phyloP scores from a whole-genome alignment of 2,888 invertebrate genomes.

The Meiosimyza platycephala region DNA sequence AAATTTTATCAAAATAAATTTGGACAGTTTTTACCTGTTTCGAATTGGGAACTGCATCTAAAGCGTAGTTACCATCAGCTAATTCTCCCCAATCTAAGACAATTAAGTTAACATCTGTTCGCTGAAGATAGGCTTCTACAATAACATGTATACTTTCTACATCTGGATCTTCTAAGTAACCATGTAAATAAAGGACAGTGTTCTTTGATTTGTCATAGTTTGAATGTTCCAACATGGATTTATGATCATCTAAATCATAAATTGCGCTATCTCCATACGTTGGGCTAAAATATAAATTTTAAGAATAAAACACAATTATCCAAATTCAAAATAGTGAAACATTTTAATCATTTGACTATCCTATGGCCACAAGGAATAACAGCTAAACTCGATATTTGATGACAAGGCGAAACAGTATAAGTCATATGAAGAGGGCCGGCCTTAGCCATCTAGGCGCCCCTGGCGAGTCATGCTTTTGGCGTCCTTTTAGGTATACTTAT shows the following conservation, averaged over 20 bases:
- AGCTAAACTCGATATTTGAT: too few relatives aligned
- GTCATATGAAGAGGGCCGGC: too few relatives aligned
- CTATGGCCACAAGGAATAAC: too few relatives aligned
- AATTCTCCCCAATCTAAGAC: slow-evolving; percentile 64
- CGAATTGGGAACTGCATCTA: slow-evolving; percentile 64
- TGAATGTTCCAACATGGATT: slow-evolving; percentile 53
- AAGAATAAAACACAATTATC: neutral
- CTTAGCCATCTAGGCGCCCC: too few relatives aligned
- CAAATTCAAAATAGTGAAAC: too few relatives aligned
- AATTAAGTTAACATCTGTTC: slow-evolving; percentile 61
- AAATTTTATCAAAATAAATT: neutral
- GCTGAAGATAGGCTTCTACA: slow-evolving; percentile 62
- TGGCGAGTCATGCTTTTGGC: too few relatives aligned
- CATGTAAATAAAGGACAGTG: slow-evolving; percentile 72
- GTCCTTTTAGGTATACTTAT: too few relatives aligned
- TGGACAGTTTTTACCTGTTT: slow-evolving; percentile 53
- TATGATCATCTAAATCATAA: slow-evolving; percentile 56
- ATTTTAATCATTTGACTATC: too few relatives aligned
- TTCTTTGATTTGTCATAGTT: slow-evolving; percentile 67
- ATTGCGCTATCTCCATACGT: slow-evolving; percentile 57
- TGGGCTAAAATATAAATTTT: slow-evolving; percentile 50
- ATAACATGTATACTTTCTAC: slow-evolving; percentile 71
- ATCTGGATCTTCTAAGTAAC: slow-evolving; percentile 71
- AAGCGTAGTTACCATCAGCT: slow-evolving; percentile 65
- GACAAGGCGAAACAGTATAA: too few relatives aligned